Evolutionary conservation across 2,113 vertebrate species (phyloP), one percentile per base, ranked within the genome.

Genomic region (Ailurus styani): DNA sequence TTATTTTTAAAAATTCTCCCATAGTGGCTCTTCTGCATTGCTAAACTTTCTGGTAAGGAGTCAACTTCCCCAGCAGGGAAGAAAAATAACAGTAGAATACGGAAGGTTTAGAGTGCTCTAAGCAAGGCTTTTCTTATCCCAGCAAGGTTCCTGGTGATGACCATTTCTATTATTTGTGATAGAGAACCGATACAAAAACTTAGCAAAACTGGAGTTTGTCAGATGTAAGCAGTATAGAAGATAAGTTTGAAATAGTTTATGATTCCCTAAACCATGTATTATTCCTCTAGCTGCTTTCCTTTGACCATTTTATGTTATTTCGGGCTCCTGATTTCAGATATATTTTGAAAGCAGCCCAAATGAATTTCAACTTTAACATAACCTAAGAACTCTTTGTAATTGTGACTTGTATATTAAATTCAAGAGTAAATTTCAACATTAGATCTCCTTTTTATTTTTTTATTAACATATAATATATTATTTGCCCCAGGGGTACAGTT

Each of bases 131-230:
- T 98, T 93, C 27, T 93, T 73, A 57, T 40, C 34, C 40, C 12
- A 91, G 20, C 55, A 87, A 72, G 12, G 29, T 90, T 40, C 79
- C 37, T 66, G 9, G 25, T 98, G 96, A 75, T 98, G 27, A 93
- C 13, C 66, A 50, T 93, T 95, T 92, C 52, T 77, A 14, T 90
- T 78, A 50, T 98, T 98, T 98, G 96, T 97, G 97, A 97, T 94
- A 96, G 85, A 97, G 94, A 97, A 98, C 94, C 42, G 78, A 91
- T 97, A 98, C 95, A 98, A 97, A 98, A 96, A 86, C 86, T 95
- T 97, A 96, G 87, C 64, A 90, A 98, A 98, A 91, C 96, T 97
- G 87, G 96, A 97, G 50, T 92, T 90, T 96, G 89, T 98, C 97
- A 95, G 55, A 73, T 96, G 20, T 42, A 97, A 95, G 54, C 17